These are phyloP conservation scores for Entomobrya proxima DNA, from an alignment of 2,888 invertebrate genomes.

Conservation along the genomic window DNA sequence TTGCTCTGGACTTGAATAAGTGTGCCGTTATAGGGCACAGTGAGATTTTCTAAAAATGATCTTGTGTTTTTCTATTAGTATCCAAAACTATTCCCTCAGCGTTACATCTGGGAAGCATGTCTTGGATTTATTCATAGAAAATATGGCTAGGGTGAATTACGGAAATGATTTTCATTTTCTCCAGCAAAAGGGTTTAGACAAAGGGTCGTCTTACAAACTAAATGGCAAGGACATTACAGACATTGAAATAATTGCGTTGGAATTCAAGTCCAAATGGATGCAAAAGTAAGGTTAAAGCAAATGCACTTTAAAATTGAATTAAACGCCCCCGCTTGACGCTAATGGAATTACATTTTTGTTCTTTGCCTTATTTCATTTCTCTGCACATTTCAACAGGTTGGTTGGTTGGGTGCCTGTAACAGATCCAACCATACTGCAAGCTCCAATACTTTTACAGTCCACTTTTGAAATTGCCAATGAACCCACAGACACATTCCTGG, in stretches of 20 bases:
- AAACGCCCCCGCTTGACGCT: not conserved
- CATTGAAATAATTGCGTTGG: conserved; percentile 80
- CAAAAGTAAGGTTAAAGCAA: too few species aligned
- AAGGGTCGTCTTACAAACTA: conserved; percentile 77
- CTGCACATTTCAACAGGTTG: conserved; percentile 45
- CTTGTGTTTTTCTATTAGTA: conserved; percentile 17
- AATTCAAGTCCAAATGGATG: conserved; percentile 79
- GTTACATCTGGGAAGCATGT: conserved; percentile 53
- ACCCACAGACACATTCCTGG: conserved; percentile 87
- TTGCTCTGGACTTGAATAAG: too few species aligned
- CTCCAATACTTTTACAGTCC: conserved; percentile 77
- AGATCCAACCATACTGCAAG: conserved; percentile 38
- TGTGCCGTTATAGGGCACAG: not conserved
- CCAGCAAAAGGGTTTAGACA: conserved; percentile 78
- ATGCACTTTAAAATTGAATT: too few species aligned
- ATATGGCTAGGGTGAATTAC: conserved; percentile 79
- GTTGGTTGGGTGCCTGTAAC: conserved; percentile 52
- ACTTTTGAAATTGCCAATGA: conserved; percentile 78
- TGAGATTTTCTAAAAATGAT: too few species aligned
- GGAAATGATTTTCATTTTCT: conserved; percentile 77
- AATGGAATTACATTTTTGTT: not conserved
- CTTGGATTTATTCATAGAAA: conserved; percentile 79
- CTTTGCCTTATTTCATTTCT: not conserved
- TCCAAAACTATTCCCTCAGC: conserved; percentile 51
- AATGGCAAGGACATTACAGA: conserved; percentile 77